Conservation (phyloP, 2,113 vertebrate genomes). For the Syngnathoides biaculeatus region DNA sequence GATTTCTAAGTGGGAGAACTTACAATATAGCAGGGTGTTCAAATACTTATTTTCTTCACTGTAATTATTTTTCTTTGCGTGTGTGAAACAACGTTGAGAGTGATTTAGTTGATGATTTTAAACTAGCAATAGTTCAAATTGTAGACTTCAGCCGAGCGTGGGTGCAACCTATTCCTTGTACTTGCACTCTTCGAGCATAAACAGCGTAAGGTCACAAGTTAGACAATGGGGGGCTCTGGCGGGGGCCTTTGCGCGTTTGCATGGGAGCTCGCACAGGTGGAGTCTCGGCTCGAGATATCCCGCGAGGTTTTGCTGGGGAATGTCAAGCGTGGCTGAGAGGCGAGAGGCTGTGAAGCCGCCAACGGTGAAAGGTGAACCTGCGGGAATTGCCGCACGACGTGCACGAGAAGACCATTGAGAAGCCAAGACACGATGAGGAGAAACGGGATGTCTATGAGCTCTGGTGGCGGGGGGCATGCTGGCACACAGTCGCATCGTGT, state of each 20-base stretch:
- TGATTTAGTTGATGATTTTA: no score
- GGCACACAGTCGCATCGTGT: not conserved
- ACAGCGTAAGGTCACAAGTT: not conserved
- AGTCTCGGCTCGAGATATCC: not conserved
- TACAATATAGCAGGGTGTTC: no score
- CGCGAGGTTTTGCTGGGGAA: slow-evolving; percentile 2
- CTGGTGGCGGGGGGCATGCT: not conserved
- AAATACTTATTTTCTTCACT: no score
- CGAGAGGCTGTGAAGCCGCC: not conserved
- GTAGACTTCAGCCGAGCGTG: no score
- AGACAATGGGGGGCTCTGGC: not conserved
- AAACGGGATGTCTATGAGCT: not conserved
- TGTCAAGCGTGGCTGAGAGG: slow-evolving; percentile 4
- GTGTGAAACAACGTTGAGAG: no score
- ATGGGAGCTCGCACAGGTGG: not conserved
- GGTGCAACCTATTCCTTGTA: not conserved
- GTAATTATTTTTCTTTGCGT: no score
- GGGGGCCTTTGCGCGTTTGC: not conserved
- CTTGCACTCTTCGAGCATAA: not conserved
- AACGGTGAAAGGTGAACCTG: slow-evolving; percentile 6
- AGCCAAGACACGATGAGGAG: not conserved
- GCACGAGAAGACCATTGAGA: not conserved
- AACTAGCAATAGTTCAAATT: no score
- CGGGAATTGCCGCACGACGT: not conserved
- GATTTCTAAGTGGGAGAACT: no score